phyloP scores from a whole-genome alignment of 2,113 vertebrate genomes.

The Spilogale gracilis region DNA sequence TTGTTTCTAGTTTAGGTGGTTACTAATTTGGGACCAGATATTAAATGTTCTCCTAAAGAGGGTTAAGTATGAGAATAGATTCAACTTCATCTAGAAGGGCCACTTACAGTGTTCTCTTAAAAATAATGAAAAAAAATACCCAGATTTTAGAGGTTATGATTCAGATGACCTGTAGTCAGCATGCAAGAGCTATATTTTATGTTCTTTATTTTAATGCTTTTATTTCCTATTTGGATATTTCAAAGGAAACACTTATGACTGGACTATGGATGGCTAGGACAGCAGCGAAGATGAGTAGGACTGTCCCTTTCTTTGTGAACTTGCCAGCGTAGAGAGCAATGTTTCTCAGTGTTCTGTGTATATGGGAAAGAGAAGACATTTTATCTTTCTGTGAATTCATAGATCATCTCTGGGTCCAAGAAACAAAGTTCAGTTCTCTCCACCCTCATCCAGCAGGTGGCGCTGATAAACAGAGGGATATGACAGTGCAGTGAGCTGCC shows the following conservation, averaged over 20 bases:
- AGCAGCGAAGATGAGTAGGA: constrained; percentile 66
- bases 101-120: constrained; percentile 5
- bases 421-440: background rate
- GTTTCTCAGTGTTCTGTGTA: background rate
- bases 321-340: background rate
- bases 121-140: background rate
- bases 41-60: constrained; percentile 41
- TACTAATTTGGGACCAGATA: background rate
- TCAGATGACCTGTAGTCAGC: constrained; percentile 61
- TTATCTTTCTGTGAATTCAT: constrained; percentile 52
- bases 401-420: constrained; percentile 33
- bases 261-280: constrained; percentile 67
- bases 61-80: constrained; percentile 38
- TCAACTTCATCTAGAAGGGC: constrained; percentile 35
- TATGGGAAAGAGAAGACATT: constrained; percentile 47
- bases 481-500: background rate
- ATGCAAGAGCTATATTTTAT: constrained; percentile 73
- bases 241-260: constrained; percentile 75
- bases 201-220: constrained; percentile 80
- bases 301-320: constrained; percentile 8
- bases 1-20: constrained; percentile 1
- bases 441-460: constrained; percentile 85
- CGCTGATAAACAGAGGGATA: constrained; percentile 81
- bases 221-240: constrained; percentile 83
- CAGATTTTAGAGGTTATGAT: constrained; percentile 35